Base-by-base conservation (phyloP, 2,113 vertebrate species). In the Aix galericulata region DNA sequence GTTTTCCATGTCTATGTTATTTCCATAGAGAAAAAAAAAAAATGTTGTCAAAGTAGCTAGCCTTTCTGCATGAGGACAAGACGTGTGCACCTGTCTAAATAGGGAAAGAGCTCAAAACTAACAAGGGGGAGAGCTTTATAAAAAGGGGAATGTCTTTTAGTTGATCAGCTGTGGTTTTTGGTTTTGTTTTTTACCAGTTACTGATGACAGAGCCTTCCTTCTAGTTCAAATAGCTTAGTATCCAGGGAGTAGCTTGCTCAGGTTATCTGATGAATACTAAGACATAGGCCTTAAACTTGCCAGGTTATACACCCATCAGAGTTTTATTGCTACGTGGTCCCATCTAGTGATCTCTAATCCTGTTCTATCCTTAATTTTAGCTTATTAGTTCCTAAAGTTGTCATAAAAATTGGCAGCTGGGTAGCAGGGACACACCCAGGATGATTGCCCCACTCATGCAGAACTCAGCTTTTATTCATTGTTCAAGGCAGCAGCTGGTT, bases 401-500 rank as follows among this genome's bases (percentile, higher is more conserved):
- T 88, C 76, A 82, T 59, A 25, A 77, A 84, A 80, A 22, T 32
- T 88, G 27, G n/a, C 76, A 86, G 64, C 44, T 81, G 64, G 20
- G 15, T 86, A 63, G 36, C 25, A 74, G 48, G 13, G 80, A 64
- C 38, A 67, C n/a, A 67, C 17, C 22, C 80, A 74, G 36, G 71
- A 59, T 10, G 7, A 76, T 69, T 36, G 40, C 3, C 4, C 17
- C 5, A n/a, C 40, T 74, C 44, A 18, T 40, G 21, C 29, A 73
- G 42, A 93, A 86, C 77, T 63, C 56, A 53, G 48, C 6, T 91
- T 88, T 59, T 86, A 81, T 63, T 86, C 52, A 52, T 64, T 42
- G 38, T 64, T 82, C 63, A 63, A 63, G 26, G 73, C 42, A 92
- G 67, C 13, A 72, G 15, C 56, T 78, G 56, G 22, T 25, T 91